Evolutionary conservation across 2,797 vertebrate genomes (phyloP), one percentile per base, ranked within the genome.

Genomic region (Cryptoblepharus egeriae): DNA sequence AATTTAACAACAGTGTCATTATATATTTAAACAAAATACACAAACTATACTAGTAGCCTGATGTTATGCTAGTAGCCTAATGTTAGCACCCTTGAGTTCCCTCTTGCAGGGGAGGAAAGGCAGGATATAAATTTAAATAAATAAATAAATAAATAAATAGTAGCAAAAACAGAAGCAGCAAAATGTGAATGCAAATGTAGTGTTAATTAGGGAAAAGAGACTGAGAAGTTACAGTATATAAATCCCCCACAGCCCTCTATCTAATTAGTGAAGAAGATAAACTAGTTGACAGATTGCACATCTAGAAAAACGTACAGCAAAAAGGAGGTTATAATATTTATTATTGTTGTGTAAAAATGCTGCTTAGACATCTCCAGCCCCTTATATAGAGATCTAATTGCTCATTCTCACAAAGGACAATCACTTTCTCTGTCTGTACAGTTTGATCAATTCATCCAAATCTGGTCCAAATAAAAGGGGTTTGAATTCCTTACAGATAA

Each of bases 231-330:
- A 75, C 0, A n/a, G 57, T 74, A 72, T 63, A 85, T 89, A 92
- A 92, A 91, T 89, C 85, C 79, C 74, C 61, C 82, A 86, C 90
- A 93, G 77, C 20, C 79, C 69, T 78, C 12, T 85, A 88, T 72
- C 90, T 93, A 93, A 92, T 94, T 92, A 93, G 88, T 82, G 78
- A 88, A 88, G 78, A 88, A 88, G 87, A 91, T 91, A 91, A 92
- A 94, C 87, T 85, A 80, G 79, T 90, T 92, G 90, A 90, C 90
- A 93, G 90, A 91, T 89, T 93, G 87, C 85, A 87, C 83, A 86
- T 87, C 82, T 85, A 90, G 77, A 87, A 89, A 89, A 93, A 87
- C 87, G 91, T 88, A 90, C 89, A 92, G 82, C 52, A 91, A 93
- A n/a, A 52, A 91, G 87, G 77, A 90, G 84, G 89, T 75, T 92